Conservation (phyloP, 2,113 vertebrate genomes). For the Rhinolophus ferrumequinum region DNA sequence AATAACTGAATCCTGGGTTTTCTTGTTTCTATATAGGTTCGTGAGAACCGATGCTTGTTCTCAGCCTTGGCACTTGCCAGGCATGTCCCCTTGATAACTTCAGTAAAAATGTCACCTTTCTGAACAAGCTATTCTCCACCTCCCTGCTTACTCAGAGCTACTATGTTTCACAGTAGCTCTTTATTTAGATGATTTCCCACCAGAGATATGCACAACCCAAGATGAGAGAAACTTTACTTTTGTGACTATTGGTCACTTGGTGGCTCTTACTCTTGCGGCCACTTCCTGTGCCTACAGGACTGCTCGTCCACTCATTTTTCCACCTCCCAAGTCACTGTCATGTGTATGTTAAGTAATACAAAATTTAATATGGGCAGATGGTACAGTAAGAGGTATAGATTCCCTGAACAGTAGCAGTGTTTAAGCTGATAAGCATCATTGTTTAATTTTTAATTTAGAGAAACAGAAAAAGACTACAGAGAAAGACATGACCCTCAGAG, state of each 20-base stretch:
- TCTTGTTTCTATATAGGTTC: neutral
- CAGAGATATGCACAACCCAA: neutral
- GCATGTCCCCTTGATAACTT: neutral
- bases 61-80: neutral
- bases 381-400: neutral
- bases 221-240: neutral
- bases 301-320: neutral
- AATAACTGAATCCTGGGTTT: neutral
- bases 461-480: neutral
- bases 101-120: neutral
- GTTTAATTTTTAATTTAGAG: slow-evolving; percentile 26
- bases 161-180: neutral
- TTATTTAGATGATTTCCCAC: neutral
- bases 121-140: neutral
- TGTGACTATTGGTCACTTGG: neutral
- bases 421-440: neutral
- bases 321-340: neutral
- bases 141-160: neutral
- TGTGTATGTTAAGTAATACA: neutral
- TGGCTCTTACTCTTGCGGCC: neutral
- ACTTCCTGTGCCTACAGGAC: neutral
- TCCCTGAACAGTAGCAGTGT: neutral
- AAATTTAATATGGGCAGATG: neutral
- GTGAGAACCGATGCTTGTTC: neutral
- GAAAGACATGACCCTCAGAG: neutral